These are phyloP conservation scores for Conopomorpha cramerella DNA, from an alignment of 1,140 invertebrate species.

Conservation along the genomic window DNA sequence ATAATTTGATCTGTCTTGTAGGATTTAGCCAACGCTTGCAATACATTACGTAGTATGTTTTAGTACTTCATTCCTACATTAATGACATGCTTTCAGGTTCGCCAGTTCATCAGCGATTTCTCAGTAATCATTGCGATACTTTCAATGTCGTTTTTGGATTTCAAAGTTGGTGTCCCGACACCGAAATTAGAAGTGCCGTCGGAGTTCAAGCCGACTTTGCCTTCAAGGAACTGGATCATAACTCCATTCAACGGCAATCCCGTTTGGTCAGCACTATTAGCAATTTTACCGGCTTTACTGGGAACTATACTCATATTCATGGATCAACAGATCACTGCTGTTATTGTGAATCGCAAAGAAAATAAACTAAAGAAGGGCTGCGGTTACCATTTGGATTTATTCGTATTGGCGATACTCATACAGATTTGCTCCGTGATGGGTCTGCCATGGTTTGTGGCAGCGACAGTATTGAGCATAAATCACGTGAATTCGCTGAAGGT, in stretches of 20 bases:
- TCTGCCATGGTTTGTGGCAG: slow-evolving; percentile 96
- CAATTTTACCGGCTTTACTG: slow-evolving; percentile 87
- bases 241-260: slow-evolving; percentile 88
- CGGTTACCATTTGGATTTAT: slow-evolving; percentile 96
- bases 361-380: slow-evolving; percentile 98
- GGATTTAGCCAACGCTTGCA: no score
- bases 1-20: no score
- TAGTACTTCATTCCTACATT: no score
- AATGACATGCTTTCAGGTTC: slow-evolving; percentile 71
- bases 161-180: slow-evolving; percentile 81
- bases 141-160: slow-evolving; percentile 87
- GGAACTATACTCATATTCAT: slow-evolving; percentile 98
- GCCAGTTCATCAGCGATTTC: slow-evolving; percentile 94
- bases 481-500: slow-evolving; percentile 97
- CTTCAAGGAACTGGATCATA: slow-evolving; percentile 87
- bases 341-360: slow-evolving; percentile 98
- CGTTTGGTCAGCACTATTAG: slow-evolving; percentile 80
- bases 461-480: slow-evolving; percentile 97
- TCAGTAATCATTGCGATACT: slow-evolving; percentile 96
- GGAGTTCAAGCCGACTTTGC: slow-evolving; percentile 87
- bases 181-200: slow-evolving; percentile 92
- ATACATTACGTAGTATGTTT: no score
- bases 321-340: slow-evolving; percentile 99
- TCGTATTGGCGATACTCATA: slow-evolving; percentile 89
- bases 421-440: slow-evolving; percentile 92